Evolutionary conservation across 2,888 invertebrate genomes (phyloP).

Genomic region (Uropetala carovei): DNA sequence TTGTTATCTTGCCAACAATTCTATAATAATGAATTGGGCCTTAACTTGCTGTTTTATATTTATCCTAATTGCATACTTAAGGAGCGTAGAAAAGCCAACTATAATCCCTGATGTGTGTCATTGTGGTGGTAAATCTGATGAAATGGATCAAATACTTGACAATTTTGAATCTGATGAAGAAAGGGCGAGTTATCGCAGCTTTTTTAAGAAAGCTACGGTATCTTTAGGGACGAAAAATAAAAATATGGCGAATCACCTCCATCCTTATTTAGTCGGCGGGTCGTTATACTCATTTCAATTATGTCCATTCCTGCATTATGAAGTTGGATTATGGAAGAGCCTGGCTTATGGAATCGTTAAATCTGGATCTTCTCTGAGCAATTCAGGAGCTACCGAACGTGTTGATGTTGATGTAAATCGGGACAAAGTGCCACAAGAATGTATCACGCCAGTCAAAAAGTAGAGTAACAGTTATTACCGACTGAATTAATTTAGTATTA

Average conservation of each 20-base stretch:
- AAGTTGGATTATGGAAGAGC: neutral
- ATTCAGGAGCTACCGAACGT: neutral
- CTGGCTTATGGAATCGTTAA: neutral
- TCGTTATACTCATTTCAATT: neutral
- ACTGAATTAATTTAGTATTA: neutral
- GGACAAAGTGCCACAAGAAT: neutral
- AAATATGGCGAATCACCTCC: neutral
- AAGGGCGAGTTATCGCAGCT: neutral
- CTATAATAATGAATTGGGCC: too few relatives aligned
- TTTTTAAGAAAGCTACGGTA: neutral
- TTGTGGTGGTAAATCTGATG: neutral
- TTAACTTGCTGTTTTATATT: neutral
- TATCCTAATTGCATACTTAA: neutral
- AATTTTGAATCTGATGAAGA: neutral
- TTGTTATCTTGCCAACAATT: too few relatives aligned
- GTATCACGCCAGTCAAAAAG: neutral
- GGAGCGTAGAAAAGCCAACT: neutral
- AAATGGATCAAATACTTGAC: neutral
- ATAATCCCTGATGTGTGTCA: neutral
- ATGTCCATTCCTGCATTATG: conserved; percentile 17
- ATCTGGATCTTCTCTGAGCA: neutral
- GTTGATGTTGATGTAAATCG: neutral
- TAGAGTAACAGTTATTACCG: neutral
- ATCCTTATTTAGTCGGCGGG: neutral
- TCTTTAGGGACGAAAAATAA: neutral